Base-by-base conservation (phyloP, 2,797 vertebrate species). In the Micrastur ruficollis region DNA sequence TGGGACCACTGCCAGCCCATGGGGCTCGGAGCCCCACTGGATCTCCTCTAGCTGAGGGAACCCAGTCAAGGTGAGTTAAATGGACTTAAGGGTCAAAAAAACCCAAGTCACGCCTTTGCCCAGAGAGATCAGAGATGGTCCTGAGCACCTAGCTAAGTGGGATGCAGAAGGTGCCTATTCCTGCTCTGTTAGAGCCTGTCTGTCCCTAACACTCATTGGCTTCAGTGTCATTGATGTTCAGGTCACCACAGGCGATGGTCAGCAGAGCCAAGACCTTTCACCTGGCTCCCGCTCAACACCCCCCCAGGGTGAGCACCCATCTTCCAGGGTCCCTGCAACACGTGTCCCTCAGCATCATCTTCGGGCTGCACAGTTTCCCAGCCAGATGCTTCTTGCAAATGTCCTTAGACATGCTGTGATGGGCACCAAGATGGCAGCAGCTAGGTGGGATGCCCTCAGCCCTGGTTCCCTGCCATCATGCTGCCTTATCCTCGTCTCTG, bases 311-410 rank as follows among this genome's bases (percentile, higher is more conserved):
- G 16, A 74, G 31, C 9, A 67, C 3, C 14, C 18, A 8, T 42
- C 46, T 67, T 23, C 40, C 1, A 1, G 17, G 26, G 31, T 50
- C 32, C 31, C 15, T 83, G 47, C 7, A 62, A 23, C 2, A 3
- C 0, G 0, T 21, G 9, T 55, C 32, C 19, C 29, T 70, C 23
- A 21, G 23, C 55, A 70, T 34, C 65, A 32, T 8, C 23, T 29
- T 25, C 20, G 31, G 31, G 16, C 23, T 67, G n/a, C 1, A 1
- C 25, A 42, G 44, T 31, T 73, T 83, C 52, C 40, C 31, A 71
- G 15, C 5, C 12, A 21, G 16, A 12, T 34, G 10, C 29, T 72
- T 53, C 23, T 50, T 62, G 22, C 14, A 76, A 46, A 50, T 18
- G 46, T 53, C 21, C 70, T 53, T 3, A 1, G 25, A 27, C 31